These are phyloP conservation scores for Poicephalus gulielmi DNA, from an alignment of 2,113 vertebrate species.

Conservation along the genomic window DNA sequence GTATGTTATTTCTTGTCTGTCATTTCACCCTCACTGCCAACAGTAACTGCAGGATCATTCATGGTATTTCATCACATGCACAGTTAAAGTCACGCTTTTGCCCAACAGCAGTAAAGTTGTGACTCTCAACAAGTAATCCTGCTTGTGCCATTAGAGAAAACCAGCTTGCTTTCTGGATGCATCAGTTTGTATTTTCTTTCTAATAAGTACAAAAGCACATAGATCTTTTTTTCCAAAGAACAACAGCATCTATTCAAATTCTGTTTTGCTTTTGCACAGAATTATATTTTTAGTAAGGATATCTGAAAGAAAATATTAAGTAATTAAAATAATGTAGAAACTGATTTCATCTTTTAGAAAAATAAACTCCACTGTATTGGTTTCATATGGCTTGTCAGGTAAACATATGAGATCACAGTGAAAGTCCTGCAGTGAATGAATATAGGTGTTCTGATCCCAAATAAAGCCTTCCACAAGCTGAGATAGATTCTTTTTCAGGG, in stretches of 20 bases:
- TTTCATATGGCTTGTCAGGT: neutral
- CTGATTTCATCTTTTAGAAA: neutral
- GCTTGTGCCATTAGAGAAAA: neutral
- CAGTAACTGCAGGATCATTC: neutral
- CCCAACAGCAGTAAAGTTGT: neutral
- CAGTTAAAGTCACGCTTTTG: neutral
- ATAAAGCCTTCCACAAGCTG: neutral
- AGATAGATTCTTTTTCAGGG: neutral
- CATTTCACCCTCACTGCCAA: neutral
- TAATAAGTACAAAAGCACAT: neutral
- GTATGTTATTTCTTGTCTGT: neutral
- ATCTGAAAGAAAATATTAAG: neutral
- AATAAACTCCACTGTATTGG: neutral
- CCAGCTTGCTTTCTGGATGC: neutral
- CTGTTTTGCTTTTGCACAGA: neutral
- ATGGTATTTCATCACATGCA: neutral
- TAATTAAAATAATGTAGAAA: neutral
- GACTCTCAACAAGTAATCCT: neutral
- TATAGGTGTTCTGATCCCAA: neutral
- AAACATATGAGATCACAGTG: neutral
- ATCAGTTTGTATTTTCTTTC: neutral
- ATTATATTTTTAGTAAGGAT: neutral
- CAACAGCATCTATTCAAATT: neutral
- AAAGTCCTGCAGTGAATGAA: neutral
- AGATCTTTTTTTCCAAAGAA: neutral